These are phyloP conservation scores for Venustaconcha ellipsiformis DNA, from an alignment of 1,140 invertebrate species.

Conservation along the genomic window DNA sequence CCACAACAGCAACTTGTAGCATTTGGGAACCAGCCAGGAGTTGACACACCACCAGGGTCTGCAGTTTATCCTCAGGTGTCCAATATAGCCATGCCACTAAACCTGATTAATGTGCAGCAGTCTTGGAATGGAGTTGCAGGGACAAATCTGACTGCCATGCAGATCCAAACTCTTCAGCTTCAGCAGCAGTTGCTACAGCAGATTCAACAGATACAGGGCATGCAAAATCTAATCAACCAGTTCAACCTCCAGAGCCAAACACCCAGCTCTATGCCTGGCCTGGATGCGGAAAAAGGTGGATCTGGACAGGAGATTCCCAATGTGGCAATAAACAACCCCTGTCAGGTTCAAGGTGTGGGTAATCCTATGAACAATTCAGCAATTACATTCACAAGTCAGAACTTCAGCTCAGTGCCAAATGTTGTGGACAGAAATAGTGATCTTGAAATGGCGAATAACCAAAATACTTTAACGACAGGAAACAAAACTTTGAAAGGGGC, in stretches of 20 bases:
- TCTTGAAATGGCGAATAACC: no score
- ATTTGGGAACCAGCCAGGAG: not conserved
- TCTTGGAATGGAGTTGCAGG: slow-evolving; percentile 36
- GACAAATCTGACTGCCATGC: slow-evolving; percentile 51
- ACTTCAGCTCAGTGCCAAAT: no score
- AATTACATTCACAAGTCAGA: no score
- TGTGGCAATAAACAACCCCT: no score
- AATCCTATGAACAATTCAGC: no score
- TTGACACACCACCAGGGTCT: not conserved
- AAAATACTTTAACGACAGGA: no score
- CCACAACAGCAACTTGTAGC: not conserved
- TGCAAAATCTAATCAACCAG: slow-evolving; percentile 55
- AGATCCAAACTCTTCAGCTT: slow-evolving; percentile 51
- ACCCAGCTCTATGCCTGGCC: not conserved
- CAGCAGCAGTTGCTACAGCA: slow-evolving; percentile 55
- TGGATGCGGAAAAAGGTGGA: no score
- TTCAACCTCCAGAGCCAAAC: slow-evolving; percentile 35
- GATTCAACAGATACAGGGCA: slow-evolving; percentile 54
- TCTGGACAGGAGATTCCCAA: no score
- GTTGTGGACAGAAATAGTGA: no score
- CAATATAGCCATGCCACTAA: slow-evolving; percentile 20
- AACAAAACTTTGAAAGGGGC: no score
- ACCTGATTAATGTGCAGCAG: slow-evolving; percentile 50
- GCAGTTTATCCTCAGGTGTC: slow-evolving; percentile 13
- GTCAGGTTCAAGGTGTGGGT: no score